These are phyloP conservation scores for Drosophila mimetica DNA, from an alignment of 2,888 invertebrate species.

Conservation along the genomic window DNA sequence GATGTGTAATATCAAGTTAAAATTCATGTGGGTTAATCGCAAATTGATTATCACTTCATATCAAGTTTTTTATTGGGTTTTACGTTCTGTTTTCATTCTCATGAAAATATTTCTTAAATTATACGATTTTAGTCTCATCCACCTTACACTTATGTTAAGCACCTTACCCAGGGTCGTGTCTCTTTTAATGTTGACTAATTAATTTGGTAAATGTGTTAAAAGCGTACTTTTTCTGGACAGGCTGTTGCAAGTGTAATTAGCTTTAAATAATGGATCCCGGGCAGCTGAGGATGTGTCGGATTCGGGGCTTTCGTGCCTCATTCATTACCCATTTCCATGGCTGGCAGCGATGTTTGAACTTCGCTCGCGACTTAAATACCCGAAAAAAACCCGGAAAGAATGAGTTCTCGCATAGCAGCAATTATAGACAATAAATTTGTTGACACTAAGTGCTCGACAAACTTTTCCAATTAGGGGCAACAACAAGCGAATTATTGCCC, in stretches of 20 bases:
- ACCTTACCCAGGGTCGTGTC: not conserved
- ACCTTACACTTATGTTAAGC: not conserved
- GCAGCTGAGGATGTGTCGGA: conserved; percentile 5
- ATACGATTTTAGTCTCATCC: no score
- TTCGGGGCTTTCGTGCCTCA: conserved; percentile 1
- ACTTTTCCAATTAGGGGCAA: conserved; percentile 72
- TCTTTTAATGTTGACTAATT: conserved; percentile 13
- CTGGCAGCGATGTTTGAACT: conserved; percentile 4
- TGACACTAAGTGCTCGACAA: conserved; percentile 47
- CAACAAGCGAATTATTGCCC: conserved; percentile 50
- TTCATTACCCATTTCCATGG: conserved; percentile 19
- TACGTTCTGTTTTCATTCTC: no score
- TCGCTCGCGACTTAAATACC: conserved; percentile 4
- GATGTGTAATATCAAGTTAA: no score
- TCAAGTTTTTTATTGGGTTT: no score
- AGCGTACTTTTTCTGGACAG: conserved; percentile 17
- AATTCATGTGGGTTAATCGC: no score
- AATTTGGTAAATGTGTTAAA: conserved; percentile 31
- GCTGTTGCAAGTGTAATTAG: conserved; percentile 36
- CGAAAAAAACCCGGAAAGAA: conserved; percentile 2
- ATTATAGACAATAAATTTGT: conserved; percentile 47
- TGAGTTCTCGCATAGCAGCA: conserved; percentile 16
- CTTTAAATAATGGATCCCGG: conserved; percentile 25
- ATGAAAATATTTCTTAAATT: no score
- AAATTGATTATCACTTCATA: no score